Conservation (phyloP, 2,888 invertebrate genomes). For the Beris chalybata region DNA sequence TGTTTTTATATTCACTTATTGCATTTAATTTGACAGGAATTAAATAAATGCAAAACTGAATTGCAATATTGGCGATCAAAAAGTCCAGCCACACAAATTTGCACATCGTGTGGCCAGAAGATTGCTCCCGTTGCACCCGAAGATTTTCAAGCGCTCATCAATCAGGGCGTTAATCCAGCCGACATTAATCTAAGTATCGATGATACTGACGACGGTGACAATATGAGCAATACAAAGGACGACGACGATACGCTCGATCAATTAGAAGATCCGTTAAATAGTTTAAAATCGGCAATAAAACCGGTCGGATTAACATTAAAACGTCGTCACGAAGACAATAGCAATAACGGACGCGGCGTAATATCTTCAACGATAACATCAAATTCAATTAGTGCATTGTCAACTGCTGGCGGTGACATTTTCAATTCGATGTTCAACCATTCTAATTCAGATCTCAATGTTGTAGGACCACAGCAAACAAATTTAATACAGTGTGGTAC, state of each 20-base stretch:
- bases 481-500: slow-evolving; percentile 15
- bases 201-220: slow-evolving; percentile 49
- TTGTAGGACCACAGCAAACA: slow-evolving; percentile 19
- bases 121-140: slow-evolving; percentile 60
- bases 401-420: slow-evolving; percentile 6
- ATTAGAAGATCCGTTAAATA: neutral
- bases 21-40: slow-evolving; percentile 63
- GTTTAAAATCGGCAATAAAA: slow-evolving; percentile 8
- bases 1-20: slow-evolving; percentile 4
- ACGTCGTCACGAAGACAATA: slow-evolving; percentile 25
- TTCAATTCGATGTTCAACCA: slow-evolving; percentile 4
- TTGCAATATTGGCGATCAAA: slow-evolving; percentile 89
- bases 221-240: neutral
- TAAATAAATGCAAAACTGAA: slow-evolving; percentile 91
- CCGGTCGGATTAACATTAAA: slow-evolving; percentile 12
- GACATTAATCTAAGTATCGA: slow-evolving; percentile 53
- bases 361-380: slow-evolving; percentile 18
- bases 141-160: slow-evolving; percentile 64
- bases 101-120: slow-evolving; percentile 72
- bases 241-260: neutral
- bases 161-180: slow-evolving; percentile 63
- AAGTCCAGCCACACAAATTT: slow-evolving; percentile 76
- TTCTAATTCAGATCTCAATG: slow-evolving; percentile 25
- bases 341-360: neutral
- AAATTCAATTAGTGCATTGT: slow-evolving; percentile 2